Base-by-base conservation (phyloP, 2,888 invertebrate genomes). In the Myathropa florea region DNA sequence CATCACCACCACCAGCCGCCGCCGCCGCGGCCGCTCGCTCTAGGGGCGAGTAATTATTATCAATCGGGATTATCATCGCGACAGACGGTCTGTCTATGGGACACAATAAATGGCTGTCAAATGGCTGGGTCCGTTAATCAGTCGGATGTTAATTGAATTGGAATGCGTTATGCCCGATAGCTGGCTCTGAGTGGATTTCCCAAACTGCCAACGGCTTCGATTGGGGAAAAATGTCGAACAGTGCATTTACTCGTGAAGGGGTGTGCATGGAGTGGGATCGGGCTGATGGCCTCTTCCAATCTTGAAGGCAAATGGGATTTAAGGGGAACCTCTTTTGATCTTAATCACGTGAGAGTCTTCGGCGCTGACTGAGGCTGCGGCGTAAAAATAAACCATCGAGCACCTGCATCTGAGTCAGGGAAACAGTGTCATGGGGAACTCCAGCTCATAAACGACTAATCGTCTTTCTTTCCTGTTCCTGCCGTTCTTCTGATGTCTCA, bases 121-220 rank as follows among this genome's bases (percentile, higher is more conserved):
- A 65, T 60, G 65, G 75, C 39, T 78, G 55, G 67, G 59, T 73
- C 18, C 33, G 73, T 46, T 79, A 83, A 79, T 79, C 79, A 83
- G 79, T 73, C 64, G 36, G 36, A 79, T 68, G 79, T 68, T 73
- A 79, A 83, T 83, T 79, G 59, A 83, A 83, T 75, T 79, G 63
- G 26, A 79, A 79, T 79, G 76, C 60, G 46, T 39, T 59, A 23
- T 39, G 57, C n/a, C 39, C 9, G 10, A 6, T 36, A 14, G 57
- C 7, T 18, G n/a, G 46, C 46, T 46, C 18, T 46, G 46, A 46
- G 46, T 46, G 46, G 46, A 46, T 46, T 46, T 46, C 46, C 46
- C 46, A 18, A 46, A 46, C 46, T 46, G 46, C 46, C 39, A n/a
- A 6, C n/a, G 39, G 39, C n/a, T 14, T 3, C 39, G n/a, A 4